These are phyloP conservation scores for Orchesella cincta DNA, from an alignment of 1,140 invertebrate genomes.

Conservation along the genomic window DNA sequence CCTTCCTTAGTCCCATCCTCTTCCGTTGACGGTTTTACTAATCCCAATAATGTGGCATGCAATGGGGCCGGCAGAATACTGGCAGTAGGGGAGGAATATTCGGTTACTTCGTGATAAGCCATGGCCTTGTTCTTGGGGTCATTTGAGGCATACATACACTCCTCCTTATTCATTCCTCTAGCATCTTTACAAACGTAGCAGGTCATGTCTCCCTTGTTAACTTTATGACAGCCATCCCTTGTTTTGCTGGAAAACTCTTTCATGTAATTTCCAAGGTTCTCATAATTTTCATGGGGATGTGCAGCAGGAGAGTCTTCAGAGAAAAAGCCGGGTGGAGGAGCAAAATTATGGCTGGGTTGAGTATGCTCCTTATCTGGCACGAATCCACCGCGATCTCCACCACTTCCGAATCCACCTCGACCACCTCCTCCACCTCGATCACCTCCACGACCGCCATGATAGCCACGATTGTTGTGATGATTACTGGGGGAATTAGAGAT, in stretches of 20 bases:
- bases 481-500: background rate
- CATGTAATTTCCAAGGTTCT: constrained; percentile 42
- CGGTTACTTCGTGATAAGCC: constrained; percentile 48
- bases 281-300: constrained; percentile 17
- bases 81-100: constrained; percentile 45
- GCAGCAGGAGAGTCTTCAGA: background rate
- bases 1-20: background rate
- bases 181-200: constrained; percentile 47
- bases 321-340: constrained; percentile 34
- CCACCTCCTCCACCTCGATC: background rate
- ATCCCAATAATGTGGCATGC: background rate
- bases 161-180: constrained; percentile 48
- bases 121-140: constrained; percentile 46
- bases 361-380: constrained; percentile 21
- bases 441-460: background rate
- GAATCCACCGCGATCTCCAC: background rate
- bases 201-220: constrained; percentile 48
- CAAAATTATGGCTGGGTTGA: constrained; percentile 37
- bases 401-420: background rate
- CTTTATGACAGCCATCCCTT: constrained; percentile 43
- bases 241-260: constrained; percentile 34
- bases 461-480: background rate
- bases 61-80: constrained; percentile 33
- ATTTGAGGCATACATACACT: constrained; percentile 48
- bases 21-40: background rate